phyloP scores from a whole-genome alignment of 2,797 vertebrate species.

The Manis javanica region DNA sequence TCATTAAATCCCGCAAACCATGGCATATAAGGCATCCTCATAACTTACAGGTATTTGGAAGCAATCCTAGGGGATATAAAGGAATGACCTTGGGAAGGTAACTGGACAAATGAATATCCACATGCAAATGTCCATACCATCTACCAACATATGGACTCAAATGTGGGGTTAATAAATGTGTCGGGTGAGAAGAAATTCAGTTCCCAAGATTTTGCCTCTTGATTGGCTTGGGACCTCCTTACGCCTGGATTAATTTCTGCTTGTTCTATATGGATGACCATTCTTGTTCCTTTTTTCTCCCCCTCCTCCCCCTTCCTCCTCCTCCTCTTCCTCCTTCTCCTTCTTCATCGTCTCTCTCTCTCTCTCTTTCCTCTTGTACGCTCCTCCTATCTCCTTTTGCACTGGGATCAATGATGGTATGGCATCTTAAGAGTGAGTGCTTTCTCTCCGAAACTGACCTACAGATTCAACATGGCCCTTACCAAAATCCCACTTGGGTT shows the following conservation, averaged over 20 bases:
- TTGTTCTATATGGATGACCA: neutral
- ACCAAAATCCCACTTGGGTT: constrained; percentile 33
- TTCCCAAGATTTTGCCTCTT: constrained; percentile 33
- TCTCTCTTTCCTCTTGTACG: neutral
- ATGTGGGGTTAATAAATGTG: neutral
- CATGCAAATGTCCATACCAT: neutral
- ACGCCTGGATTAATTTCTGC: neutral
- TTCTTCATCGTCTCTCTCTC: neutral
- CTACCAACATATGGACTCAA: neutral
- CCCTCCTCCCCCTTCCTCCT: neutral
- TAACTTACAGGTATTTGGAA: constrained; percentile 51
- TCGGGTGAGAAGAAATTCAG: constrained; percentile 19
- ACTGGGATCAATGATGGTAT: neutral
- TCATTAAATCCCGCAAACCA: constrained; percentile 29
- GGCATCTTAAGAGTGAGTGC: neutral
- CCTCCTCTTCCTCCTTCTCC: neutral
- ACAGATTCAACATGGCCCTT: neutral
- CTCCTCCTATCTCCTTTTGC: neutral
- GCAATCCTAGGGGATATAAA: neutral
- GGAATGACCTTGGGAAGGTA: neutral
- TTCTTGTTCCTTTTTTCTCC: neutral
- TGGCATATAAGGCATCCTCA: neutral
- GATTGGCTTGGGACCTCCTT: neutral
- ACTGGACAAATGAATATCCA: too few species aligned
- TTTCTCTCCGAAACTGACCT: neutral